Evolutionary conservation across 2,797 vertebrate genomes (phyloP).

Genomic region (Lacerta bilineata): DNA sequence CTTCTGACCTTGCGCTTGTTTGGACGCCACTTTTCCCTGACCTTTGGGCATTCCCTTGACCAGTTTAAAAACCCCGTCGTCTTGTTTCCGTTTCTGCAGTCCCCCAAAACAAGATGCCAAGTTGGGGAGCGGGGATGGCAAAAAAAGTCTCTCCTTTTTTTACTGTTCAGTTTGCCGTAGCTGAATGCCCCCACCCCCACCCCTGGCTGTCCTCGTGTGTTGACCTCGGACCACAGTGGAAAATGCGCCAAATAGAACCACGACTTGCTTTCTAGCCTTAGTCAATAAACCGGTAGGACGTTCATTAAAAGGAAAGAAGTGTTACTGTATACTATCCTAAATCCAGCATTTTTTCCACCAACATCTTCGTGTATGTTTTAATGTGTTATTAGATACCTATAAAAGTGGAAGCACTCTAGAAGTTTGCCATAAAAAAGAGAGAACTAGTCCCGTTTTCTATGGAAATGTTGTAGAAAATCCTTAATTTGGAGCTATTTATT

Average conservation of each 20-base stretch:
- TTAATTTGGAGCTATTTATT: conserved; percentile 87
- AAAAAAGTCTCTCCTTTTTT: conserved; percentile 69
- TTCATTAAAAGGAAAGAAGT: conserved; percentile 62
- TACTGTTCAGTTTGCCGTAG: conserved; percentile 57
- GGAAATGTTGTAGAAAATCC: conserved; percentile 80
- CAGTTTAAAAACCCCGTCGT: conserved; percentile 64
- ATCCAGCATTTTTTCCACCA: conserved; percentile 72
- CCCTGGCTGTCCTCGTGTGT: conserved; percentile 56
- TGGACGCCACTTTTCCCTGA: conserved; percentile 67
- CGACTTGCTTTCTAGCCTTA: conserved; percentile 81
- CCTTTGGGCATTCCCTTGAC: conserved; percentile 59
- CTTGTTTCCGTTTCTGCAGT: conserved; percentile 73
- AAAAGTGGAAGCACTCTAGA: conserved; percentile 73
- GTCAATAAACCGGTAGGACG: conserved; percentile 79
- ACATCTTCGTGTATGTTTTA: conserved; percentile 73
- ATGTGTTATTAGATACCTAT: conserved; percentile 72
- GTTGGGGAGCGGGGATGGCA: conserved; percentile 18
- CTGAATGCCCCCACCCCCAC: conserved; percentile 64
- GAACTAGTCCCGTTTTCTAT: conserved; percentile 74
- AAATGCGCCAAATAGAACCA: conserved; percentile 78
- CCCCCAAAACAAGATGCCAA: conserved; percentile 67
- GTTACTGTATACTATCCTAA: conserved; percentile 73
- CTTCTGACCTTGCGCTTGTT: conserved; percentile 74
- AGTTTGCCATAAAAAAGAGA: conserved; percentile 66
- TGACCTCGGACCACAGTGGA: conserved; percentile 72